Evolutionary conservation across 2,888 invertebrate genomes (phyloP).

Genomic region (Scaptomyza caliginosa): DNA sequence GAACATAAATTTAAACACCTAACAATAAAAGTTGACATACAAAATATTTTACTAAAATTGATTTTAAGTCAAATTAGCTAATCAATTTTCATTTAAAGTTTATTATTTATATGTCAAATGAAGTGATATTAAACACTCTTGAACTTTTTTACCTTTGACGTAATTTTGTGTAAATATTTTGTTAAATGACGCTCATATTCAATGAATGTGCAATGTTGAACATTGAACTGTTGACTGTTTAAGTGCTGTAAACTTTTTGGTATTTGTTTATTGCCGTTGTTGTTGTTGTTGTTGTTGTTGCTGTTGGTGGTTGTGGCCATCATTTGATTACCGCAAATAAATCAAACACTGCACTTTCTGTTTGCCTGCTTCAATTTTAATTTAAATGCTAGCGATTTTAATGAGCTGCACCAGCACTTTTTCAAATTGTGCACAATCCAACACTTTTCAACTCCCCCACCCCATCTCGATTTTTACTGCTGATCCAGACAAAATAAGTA

Average conservation of each 20-base stretch:
- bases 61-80: not conserved
- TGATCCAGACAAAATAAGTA: slow-evolving; percentile 20
- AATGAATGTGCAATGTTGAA: slow-evolving; percentile 3
- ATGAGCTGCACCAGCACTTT: slow-evolving; percentile 46
- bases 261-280: slow-evolving; percentile 13
- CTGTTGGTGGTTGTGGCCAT: slow-evolving; percentile 9
- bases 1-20: too few relatives aligned
- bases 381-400: slow-evolving; percentile 50
- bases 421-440: not conserved
- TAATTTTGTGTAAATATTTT: slow-evolving; percentile 27
- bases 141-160: not conserved
- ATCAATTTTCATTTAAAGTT: not conserved
- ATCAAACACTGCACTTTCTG: slow-evolving; percentile 31
- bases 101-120: too few relatives aligned
- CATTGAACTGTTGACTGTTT: slow-evolving; percentile 9
- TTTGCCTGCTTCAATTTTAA: slow-evolving; percentile 30
- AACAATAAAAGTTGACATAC: too few relatives aligned
- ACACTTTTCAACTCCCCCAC: not conserved
- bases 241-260: not conserved
- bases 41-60: too few relatives aligned
- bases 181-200: not conserved
- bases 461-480: slow-evolving; percentile 8
- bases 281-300: slow-evolving; percentile 1
- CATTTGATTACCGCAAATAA: slow-evolving; percentile 46
- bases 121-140: not conserved